Evolutionary conservation across 2,797 vertebrate species (phyloP).

Genomic region (Darevskia mixta): DNA sequence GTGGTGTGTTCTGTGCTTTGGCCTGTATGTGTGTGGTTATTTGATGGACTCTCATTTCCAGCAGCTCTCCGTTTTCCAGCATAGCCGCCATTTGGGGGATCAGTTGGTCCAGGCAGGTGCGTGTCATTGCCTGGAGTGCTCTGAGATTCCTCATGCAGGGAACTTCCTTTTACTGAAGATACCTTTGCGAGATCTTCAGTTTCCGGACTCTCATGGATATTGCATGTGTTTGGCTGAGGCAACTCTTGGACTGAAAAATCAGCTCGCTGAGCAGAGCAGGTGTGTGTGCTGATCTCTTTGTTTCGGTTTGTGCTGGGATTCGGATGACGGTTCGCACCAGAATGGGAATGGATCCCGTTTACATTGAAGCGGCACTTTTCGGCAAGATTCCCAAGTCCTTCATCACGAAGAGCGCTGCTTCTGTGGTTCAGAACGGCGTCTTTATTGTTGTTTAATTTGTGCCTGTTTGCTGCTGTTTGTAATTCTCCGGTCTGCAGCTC

Average conservation of each 20-base stretch:
- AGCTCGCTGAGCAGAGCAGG: conserved; percentile 8
- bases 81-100: conserved; percentile 18
- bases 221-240: conserved; percentile 2
- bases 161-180: conserved; percentile 3
- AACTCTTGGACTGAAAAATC: conserved; percentile 24
- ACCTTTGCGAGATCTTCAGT: not conserved
- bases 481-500: conserved; percentile 48
- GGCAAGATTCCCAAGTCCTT: not conserved
- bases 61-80: not conserved
- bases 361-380: conserved; percentile 41
- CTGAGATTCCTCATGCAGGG: not conserved
- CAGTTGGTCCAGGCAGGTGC: conserved; percentile 55
- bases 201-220: conserved; percentile 22
- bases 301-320: conserved; percentile 23
- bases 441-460: conserved; percentile 1
- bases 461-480: conserved; percentile 41
- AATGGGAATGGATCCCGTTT: conserved; percentile 58
- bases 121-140: not conserved
- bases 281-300: conserved; percentile 40
- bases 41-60: conserved; percentile 31
- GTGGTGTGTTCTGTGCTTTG: not conserved
- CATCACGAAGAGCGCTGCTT: conserved; percentile 27
- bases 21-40: not conserved
- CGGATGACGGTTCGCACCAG: not conserved
- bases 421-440: conserved; percentile 33